Evolutionary conservation across 1,140 invertebrate genomes (phyloP).

Genomic region (Vollenhovia emeryi): DNA sequence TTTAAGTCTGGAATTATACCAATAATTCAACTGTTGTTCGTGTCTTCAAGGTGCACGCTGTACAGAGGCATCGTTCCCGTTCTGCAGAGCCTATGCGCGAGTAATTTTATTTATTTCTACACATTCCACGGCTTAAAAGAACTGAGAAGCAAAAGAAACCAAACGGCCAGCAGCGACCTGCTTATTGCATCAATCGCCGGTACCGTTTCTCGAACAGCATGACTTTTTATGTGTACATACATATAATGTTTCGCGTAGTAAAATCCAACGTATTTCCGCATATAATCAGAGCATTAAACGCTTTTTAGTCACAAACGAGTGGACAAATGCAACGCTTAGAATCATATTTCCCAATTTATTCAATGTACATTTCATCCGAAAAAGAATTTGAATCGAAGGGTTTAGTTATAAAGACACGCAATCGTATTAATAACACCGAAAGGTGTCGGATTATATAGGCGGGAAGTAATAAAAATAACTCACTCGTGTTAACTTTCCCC

Average conservation of each 20-base stretch:
- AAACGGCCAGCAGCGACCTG: conserved; percentile 91
- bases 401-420: neutral
- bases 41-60: conserved; percentile 78
- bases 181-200: conserved; percentile 92
- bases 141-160: conserved; percentile 82
- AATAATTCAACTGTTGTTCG: neutral
- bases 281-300: neutral
- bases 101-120: conserved; percentile 97
- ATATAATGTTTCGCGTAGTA: neutral
- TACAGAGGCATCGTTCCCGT: conserved; percentile 94
- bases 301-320: neutral
- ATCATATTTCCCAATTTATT: neutral
- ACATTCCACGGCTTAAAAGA: conserved; percentile 94
- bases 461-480: neutral
- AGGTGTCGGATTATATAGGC: neutral
- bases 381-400: neutral
- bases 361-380: neutral
- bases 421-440: neutral
- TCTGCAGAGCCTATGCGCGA: conserved; percentile 92
- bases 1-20: no score
- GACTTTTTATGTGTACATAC: neutral
- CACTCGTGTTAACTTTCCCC: neutral
- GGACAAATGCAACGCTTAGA: neutral
- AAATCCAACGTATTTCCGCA: neutral
- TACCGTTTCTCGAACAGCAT: conserved; percentile 63